Base-by-base conservation (phyloP, 2,888 invertebrate species). In the Leptinotarsa peninsularis region DNA sequence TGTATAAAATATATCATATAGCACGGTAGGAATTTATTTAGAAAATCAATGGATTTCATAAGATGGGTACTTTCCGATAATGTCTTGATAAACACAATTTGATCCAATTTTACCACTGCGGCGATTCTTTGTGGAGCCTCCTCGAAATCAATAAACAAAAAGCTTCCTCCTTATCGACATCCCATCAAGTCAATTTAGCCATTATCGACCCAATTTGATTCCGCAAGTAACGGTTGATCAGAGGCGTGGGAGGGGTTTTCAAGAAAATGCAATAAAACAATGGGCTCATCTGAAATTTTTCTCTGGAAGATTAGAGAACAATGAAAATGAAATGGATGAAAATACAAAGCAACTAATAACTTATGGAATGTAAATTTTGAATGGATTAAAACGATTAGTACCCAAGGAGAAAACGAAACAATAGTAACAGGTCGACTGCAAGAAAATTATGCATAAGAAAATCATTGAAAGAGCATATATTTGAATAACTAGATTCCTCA, bases 151-250 rank as follows among this genome's bases (percentile, higher is more conserved):
- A 23, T 58, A 58, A 58, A 58, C 58, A 58, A 58, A 58, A 58
- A 58, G 58, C 58, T 58, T 58, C 15, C 27, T 58, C 27, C 15
- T 58, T 58, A 58, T 58, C 58, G 58, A 58, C 58, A 58, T 58
- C 23, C 58, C 58, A 23, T 58, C 58, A 27, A 27, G 58, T 27
- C 58, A 58, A 58, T 58, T 21, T 27, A 58, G 58, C 58, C 58
- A 58, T 58, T 58, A 58, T 58, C 15, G 23, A 58, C 27, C 58
- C 58, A 15, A 4, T 58, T 58, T 21, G 14, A 23, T 58, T 58
- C 58, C 58, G 21, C 23, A 23, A 15, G 21, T 27, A 15, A 23
- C 23, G 58, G 18, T 18, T 54, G 54, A 18, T 23, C 58, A 58
- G 15, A 15, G 58, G 23, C 58, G 15, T 58, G 23, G 4, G 4